Base-by-base conservation (phyloP, 2,888 invertebrate genomes). In the Mystacides longicornis region DNA sequence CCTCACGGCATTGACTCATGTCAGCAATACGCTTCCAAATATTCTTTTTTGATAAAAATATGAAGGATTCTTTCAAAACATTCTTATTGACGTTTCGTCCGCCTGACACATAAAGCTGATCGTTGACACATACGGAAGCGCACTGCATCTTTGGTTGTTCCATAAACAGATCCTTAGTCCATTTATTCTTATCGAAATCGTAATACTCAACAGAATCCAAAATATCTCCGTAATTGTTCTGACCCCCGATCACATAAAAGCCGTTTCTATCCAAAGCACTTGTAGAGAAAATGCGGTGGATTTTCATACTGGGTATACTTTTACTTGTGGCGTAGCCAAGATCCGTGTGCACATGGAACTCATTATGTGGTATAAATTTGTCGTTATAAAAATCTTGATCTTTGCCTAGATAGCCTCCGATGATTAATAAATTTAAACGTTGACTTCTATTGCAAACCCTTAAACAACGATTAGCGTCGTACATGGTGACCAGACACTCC, bases 201-300 rank as follows among this genome's bases (percentile, higher is more conserved):
- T 49, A 54, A 49, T 54, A 54, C 16, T 45, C 54, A 9, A 54
- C 49, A 2, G 54, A 49, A 16, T 33, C 19, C 1, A 49, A 23
- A 1, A 27, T 5, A 2, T 18, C 23, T 22, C 49, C 49, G 19
- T n/a, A 23, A 1, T 18, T 23, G 20, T 21, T 23, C 2, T 16
- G 19, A 14, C 54, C 54, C 16, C 54, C 54, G n/a, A 54, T 49
- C 20, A 54, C n/a, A 20, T 31, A 54, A 23, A 54, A 18, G 3
- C 54, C 54, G 11, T 54, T 49, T 27, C 18, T 49, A 23, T 49
- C 54, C 1, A 14, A 16, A 1, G 54, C 45, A 11, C 49, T 49
- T 20, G 43, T 49, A 16, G 43, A 54, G 20, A 49, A 21, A 7
- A 43, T 23, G 19, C 54, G 20, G 9, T 27, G 23, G 1, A 18